Evolutionary conservation across 2,113 vertebrate species (phyloP), one percentile per base, ranked within the genome.

Genomic region (Erythrocercus mccallii): DNA sequence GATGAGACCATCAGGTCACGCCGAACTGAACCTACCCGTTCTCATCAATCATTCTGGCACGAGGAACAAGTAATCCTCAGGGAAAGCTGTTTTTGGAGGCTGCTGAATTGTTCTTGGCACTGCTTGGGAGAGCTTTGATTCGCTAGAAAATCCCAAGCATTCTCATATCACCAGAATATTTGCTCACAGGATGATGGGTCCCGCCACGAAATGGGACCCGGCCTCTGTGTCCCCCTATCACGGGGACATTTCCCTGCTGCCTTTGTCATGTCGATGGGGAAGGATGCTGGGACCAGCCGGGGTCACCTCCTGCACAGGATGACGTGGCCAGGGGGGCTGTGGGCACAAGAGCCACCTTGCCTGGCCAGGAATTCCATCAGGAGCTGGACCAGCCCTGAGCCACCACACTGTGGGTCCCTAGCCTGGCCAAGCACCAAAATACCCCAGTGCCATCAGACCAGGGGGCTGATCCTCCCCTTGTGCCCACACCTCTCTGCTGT

Each of bases 61-160:
- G 6, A 65, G 77, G 77, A 87, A 76, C 80, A 60, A 92, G 88
- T 14, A 86, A 83, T 92, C 95, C 88, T 84, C 42, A 30, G 72
- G 92, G 81, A 96, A 92, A 95, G 95, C 89, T 94, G 88, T 0
- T 93, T 93, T 92, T 96, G 95, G 95, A 96, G 88, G 82, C 91
- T 74, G 90, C 86, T 68, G 90, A 81, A 96, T 94, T 96, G 81
- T 91, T 95, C 86, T 96, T 94, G 96, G 96, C 95, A 78, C 76
- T 3, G 88, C 56, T 74, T 3, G 8, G 6, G 85, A 53, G 65
- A 48, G 90, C 69, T 88, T 79, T 12, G 35, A 92, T 50, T 74
- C 15, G 1, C 73, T 50, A 48, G 95, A 94, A 96, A 96, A 97
- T 84, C 94, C 86, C 86, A 76, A 84, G 90, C 53, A 61, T 92